Evolutionary conservation across 2,113 vertebrate species (phyloP).

Genomic region (Australoheros scitulus): DNA sequence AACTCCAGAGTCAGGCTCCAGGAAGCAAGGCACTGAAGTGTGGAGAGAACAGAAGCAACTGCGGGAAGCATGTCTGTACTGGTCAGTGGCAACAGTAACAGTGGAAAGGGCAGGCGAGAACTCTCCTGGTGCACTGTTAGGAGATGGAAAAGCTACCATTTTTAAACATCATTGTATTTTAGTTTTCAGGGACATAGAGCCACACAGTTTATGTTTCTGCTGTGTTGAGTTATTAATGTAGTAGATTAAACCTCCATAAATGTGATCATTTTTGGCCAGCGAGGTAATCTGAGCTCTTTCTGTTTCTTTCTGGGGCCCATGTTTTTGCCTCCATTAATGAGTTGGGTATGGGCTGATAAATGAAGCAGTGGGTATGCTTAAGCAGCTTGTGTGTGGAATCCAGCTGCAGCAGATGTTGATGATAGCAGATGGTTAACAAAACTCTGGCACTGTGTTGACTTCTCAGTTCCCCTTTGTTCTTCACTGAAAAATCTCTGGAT

Average conservation of each 20-base stretch:
- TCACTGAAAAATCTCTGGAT: slow-evolving; percentile 52
- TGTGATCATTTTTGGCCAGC: not conserved
- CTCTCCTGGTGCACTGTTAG: slow-evolving; percentile 16
- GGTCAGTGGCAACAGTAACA: slow-evolving; percentile 63
- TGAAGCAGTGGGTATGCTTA: not conserved
- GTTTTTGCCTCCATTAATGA: not conserved
- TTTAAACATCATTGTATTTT: not conserved
- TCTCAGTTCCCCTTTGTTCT: slow-evolving; percentile 60
- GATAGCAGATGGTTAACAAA: slow-evolving; percentile 52
- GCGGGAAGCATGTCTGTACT: slow-evolving; percentile 69
- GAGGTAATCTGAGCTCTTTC: not conserved
- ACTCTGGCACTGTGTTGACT: slow-evolving; percentile 43
- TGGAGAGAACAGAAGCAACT: slow-evolving; percentile 71
- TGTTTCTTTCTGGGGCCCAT: not conserved
- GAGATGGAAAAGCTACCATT: slow-evolving; percentile 9
- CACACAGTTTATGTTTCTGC: not conserved
- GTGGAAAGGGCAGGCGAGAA: slow-evolving; percentile 15
- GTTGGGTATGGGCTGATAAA: not conserved
- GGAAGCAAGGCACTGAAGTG: slow-evolving; percentile 70
- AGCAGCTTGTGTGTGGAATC: not conserved
- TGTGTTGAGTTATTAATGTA: not conserved
- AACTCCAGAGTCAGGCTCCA: slow-evolving; percentile 69
- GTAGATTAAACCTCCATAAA: not conserved
- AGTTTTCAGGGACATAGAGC: not conserved
- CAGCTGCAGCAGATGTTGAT: slow-evolving; percentile 46